Evolutionary conservation across 2,888 invertebrate species (phyloP).

Genomic region (Trypoxylon attenuatum): DNA sequence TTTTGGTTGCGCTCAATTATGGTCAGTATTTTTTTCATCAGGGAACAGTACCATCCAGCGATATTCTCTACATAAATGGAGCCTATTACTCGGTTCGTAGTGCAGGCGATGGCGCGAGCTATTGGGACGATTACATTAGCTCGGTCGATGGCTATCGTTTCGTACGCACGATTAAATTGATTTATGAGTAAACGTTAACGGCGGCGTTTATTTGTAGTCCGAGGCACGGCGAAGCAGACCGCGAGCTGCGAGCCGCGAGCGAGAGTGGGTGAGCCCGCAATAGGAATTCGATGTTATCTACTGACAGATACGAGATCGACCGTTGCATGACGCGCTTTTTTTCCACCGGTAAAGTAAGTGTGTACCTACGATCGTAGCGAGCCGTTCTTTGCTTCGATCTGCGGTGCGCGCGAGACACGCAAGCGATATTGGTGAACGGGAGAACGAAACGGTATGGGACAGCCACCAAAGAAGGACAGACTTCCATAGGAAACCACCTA

Average conservation of each 20-base stretch:
- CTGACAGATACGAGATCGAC: conserved; percentile 61
- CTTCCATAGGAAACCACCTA: not conserved
- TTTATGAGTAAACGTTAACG: conserved; percentile 60
- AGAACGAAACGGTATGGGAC: not conserved
- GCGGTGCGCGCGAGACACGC: not conserved
- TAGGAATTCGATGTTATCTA: conserved; percentile 61
- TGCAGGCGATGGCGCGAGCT: too few species aligned
- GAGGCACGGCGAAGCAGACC: conserved; percentile 17
- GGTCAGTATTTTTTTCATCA: too few species aligned
- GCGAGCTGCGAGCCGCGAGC: not conserved
- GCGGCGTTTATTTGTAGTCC: conserved; percentile 54
- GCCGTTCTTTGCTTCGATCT: conserved; percentile 4
- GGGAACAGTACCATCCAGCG: too few species aligned
- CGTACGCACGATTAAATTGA: conserved; percentile 66
- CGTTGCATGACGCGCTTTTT: conserved; percentile 51
- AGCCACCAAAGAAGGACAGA: not conserved
- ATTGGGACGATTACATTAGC: conserved; percentile 60
- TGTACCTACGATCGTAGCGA: conserved; percentile 33
- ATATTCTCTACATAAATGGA: too few species aligned
- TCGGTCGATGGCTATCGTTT: conserved; percentile 49
- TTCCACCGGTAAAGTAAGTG: conserved; percentile 9
- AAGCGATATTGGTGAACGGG: not conserved
- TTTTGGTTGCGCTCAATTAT: too few species aligned
- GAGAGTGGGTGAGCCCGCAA: conserved; percentile 55
- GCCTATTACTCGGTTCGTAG: too few species aligned